A percentile compares a stretch with the other conserved stretches of the same genome.
Conservation (phyloP, 2,797 vertebrate genomes). For the Knipowitschia caucasica region DNA sequence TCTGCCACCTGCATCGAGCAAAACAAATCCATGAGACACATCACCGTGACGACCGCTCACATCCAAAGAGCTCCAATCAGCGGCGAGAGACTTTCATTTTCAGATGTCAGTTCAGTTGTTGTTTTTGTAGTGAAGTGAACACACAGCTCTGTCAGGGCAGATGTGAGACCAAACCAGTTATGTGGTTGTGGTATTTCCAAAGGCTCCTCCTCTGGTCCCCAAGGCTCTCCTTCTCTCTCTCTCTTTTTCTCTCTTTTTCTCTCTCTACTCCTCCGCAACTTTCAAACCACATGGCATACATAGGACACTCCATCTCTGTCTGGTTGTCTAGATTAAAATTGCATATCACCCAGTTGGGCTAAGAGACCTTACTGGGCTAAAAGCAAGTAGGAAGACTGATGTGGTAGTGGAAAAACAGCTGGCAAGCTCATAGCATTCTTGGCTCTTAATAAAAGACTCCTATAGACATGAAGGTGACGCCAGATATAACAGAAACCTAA, state of each 20-base stretch:
- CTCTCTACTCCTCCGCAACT: slow-evolving; percentile 30
- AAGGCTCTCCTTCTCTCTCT: slow-evolving; percentile 30
- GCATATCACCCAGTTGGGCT: slow-evolving; percentile 62
- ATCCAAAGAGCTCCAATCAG: slow-evolving; percentile 13
- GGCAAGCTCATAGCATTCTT: slow-evolving; percentile 45
- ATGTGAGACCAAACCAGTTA: slow-evolving; percentile 63
- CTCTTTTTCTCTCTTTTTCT: slow-evolving; percentile 12
- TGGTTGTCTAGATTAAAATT: slow-evolving; percentile 71
- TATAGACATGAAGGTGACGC: slow-evolving; percentile 43
- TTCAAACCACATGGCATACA: slow-evolving; percentile 46
- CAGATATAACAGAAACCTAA: slow-evolving; percentile 46
- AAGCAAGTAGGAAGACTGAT: slow-evolving; percentile 52
- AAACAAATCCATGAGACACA: slow-evolving; percentile 15
- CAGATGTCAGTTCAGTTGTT: slow-evolving; percentile 33
- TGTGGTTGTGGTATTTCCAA: slow-evolving; percentile 66
- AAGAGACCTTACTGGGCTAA: slow-evolving; percentile 57
- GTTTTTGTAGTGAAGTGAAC: slow-evolving; percentile 48
- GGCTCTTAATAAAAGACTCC: slow-evolving; percentile 49
- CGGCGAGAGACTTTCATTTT: slow-evolving; percentile 11
- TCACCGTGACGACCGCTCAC: slow-evolving; percentile 3
- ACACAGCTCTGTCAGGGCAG: slow-evolving; percentile 58
- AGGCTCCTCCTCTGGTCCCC: slow-evolving; percentile 63
- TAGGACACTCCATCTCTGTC: slow-evolving; percentile 52
- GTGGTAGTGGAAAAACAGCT: slow-evolving; percentile 25
- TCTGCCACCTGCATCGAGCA: slow-evolving; percentile 60